Evolutionary conservation across 2,797 vertebrate species (phyloP).

Genomic region (Schizopygopsis pylzovi): DNA sequence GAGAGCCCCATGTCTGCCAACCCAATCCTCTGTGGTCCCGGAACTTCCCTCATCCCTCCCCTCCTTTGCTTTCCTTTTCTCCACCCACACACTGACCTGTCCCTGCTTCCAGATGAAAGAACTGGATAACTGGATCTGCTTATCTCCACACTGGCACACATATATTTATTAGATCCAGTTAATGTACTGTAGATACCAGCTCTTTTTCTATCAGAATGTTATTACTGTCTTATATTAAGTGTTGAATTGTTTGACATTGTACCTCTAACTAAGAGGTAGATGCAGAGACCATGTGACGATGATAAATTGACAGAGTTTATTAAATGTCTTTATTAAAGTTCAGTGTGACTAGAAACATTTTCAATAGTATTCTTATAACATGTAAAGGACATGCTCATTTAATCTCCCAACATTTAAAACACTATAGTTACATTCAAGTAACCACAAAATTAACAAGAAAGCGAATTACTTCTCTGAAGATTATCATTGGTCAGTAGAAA

Average conservation of each 20-base stretch:
- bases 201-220: not conserved
- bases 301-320: not conserved
- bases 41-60: constrained; percentile 34
- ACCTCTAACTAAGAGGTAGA: not conserved
- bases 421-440: not conserved
- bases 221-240: not conserved
- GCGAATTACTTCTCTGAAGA: not conserved
- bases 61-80: constrained; percentile 50
- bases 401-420: not conserved
- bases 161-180: not conserved
- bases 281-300: not conserved
- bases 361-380: not conserved
- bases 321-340: not conserved
- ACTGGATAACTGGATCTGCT: constrained; percentile 25
- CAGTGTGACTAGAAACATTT: not conserved
- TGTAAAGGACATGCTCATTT: not conserved
- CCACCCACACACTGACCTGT: constrained; percentile 46
- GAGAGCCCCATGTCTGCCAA: constrained; percentile 47
- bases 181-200: not conserved
- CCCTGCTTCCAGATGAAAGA: constrained; percentile 33
- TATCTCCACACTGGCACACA: not conserved
- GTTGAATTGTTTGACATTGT: not conserved
- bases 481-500: not conserved
- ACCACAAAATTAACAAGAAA: too few species aligned
- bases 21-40: constrained; percentile 53